Conservation (phyloP, 2,797 vertebrate species). For the Myotis myotis region DNA sequence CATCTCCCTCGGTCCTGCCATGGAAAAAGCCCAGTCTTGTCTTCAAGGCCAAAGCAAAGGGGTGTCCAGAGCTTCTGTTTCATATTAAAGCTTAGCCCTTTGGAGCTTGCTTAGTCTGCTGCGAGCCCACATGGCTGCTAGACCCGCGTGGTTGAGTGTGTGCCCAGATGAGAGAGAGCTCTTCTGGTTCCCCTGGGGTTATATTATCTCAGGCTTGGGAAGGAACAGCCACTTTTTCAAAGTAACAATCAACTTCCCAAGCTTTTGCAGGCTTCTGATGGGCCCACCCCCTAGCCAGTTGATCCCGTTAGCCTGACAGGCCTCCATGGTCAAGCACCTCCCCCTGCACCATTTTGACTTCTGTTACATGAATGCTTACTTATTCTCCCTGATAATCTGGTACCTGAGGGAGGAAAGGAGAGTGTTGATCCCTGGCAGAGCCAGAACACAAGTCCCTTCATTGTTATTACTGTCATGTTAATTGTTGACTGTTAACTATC, state of each 20-base stretch:
- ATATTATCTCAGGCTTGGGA: not conserved
- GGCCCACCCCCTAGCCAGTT: not conserved
- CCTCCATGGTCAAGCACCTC: not conserved
- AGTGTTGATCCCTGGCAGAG: not conserved
- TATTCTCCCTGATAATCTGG: not conserved
- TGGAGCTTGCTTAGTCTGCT: too few species aligned
- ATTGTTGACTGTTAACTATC: not conserved
- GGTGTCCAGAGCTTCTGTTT: not conserved
- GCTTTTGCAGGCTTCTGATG: not conserved
- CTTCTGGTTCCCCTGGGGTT: not conserved
- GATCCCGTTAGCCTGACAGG: not conserved
- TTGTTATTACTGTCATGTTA: not conserved
- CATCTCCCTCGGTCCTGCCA: not conserved
- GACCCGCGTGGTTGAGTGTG: not conserved
- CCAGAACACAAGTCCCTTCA: not conserved
- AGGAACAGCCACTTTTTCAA: not conserved
- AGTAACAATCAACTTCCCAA: not conserved
- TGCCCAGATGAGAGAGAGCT: not conserved
- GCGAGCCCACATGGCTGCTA: not conserved
- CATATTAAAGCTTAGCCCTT: not conserved
- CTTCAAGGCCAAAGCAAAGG: not conserved
- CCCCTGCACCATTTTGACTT: not conserved
- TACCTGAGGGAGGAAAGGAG: not conserved
- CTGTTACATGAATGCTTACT: not conserved
- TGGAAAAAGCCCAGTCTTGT: not conserved